Evolutionary conservation across 2,888 invertebrate genomes (phyloP), one percentile per base, ranked within the genome.

Genomic region (Tortrix viridana): DNA sequence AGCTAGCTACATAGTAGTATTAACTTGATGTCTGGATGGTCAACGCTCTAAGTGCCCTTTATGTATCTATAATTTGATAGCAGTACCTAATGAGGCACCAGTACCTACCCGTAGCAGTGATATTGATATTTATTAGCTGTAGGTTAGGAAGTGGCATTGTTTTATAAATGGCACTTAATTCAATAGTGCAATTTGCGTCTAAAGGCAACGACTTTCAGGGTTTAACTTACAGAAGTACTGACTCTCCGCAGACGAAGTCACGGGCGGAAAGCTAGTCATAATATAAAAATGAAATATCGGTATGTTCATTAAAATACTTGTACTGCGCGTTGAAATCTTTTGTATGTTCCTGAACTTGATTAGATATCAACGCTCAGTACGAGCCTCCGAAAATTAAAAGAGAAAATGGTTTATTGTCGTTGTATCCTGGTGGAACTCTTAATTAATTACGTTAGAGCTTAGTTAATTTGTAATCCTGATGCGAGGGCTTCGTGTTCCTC

Each of bases 311-410:
- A 4, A n/a, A n/a, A 41, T 53, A 41, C 53, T 60, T 41, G 26
- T 43, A 65, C 65, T 69, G 69, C 69, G 75, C 75, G 76, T 80
- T 76, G 71, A 78, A 73, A 65, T 80, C 74, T 79, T 77, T 77
- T 73, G 58, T 67, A 71, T 65, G 68, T 56, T 61, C 26, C 32
- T 44, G 49, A 44, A 59, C 41, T 43, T 37, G 32, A 49, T 53
- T 49, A 48, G 26, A 48, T 37, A 48, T 44, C 41, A 54, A 54
- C 44, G 43, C 37, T 44, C 12, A 41, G 44, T 61, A 20, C 23
- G 55, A 49, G 7, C 48, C 26, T 22, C 32, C 32, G 60, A 12
- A 48, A 41, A 26, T 56, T 18, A 18, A 32, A 37, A 18, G 9
- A 12, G 20, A 41, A 14, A 7, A 9, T 22, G 16, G 20, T 38